Base-by-base conservation (phyloP, 1,140 invertebrate genomes). In the Bombus picipes region DNA sequence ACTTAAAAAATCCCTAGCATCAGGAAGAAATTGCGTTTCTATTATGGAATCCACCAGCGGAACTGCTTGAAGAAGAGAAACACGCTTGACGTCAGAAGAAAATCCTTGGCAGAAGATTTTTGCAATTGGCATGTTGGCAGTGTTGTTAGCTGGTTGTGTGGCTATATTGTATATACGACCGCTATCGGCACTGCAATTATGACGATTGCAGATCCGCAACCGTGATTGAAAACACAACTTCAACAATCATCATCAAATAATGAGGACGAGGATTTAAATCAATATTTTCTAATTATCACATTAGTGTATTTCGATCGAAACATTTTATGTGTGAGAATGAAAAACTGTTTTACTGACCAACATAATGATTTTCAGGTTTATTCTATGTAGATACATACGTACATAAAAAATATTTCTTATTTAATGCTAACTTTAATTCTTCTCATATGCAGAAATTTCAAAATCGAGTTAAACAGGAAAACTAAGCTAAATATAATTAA, bases 101-200 rank as follows among this genome's bases (percentile, higher is more conserved):
- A 34, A 73, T 72, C 76, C 62, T 89, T 88, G 59, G 70, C 28
- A 37, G 34, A 59, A 59, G 37, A n/a, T 62, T 65, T 86, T 74
- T 88, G 95, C 94, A 96, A 96, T 95, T 96, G 96, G 96, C 97
- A 96, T 96, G 95, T 96, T 98, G 98, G 98, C 98, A 99, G 98
- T 99, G 98, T 99, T 98, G 98, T 99, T 99, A 99, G 98, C 98
- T 99, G 98, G 98, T 99, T 99, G 98, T 98, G 97, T 97, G 95
- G 94, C 93, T 88, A 83, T 90, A 95, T 89, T 80, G 88, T 94
- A 93, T 93, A 97, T 96, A 99, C 98, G 98, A 97, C 98, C 98
- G 98, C 98, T 99, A 98, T 97, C 97, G 96, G 96, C 98, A 98
- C 98, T 98, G 97, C 98, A 97, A 95, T 97, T 96, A 97, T 96